A percentile compares a stretch with the other conserved stretches of the same genome.
These are phyloP conservation scores for Spheniscus humboldti DNA, from an alignment of 2,797 vertebrate genomes.

Conservation along the genomic window DNA sequence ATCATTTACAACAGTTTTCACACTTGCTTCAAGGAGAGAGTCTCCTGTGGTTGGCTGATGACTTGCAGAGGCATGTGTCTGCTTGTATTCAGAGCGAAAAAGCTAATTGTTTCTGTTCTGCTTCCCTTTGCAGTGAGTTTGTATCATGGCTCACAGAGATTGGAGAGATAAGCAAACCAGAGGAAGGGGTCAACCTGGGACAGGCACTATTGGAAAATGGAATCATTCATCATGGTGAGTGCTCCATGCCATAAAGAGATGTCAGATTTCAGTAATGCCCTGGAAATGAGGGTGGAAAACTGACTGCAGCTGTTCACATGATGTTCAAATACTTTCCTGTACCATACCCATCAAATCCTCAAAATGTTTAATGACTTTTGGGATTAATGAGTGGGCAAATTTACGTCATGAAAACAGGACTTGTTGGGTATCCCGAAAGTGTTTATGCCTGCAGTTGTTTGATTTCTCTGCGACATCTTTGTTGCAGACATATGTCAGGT, in stretches of 20 bases:
- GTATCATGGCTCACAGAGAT: constrained; percentile 95
- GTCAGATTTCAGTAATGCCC: background rate
- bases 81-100: background rate
- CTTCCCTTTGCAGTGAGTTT: constrained; percentile 84
- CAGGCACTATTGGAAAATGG: constrained; percentile 97
- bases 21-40: background rate
- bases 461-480: background rate
- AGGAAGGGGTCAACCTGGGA: constrained; percentile 96
- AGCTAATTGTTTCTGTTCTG: background rate
- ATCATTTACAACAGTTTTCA: background rate
- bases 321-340: background rate
- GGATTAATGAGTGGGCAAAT: background rate
- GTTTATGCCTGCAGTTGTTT: background rate
- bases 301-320: background rate
- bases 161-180: constrained; percentile 95
- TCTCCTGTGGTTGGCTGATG: background rate
- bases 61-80: background rate
- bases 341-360: background rate
- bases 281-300: background rate
- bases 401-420: background rate
- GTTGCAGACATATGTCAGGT: background rate
- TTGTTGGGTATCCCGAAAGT: background rate
- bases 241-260: background rate
- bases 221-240: constrained; percentile 97
- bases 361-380: background rate